Evolutionary conservation across 2,797 vertebrate species (phyloP).

Genomic region (Cyprinella venusta): DNA sequence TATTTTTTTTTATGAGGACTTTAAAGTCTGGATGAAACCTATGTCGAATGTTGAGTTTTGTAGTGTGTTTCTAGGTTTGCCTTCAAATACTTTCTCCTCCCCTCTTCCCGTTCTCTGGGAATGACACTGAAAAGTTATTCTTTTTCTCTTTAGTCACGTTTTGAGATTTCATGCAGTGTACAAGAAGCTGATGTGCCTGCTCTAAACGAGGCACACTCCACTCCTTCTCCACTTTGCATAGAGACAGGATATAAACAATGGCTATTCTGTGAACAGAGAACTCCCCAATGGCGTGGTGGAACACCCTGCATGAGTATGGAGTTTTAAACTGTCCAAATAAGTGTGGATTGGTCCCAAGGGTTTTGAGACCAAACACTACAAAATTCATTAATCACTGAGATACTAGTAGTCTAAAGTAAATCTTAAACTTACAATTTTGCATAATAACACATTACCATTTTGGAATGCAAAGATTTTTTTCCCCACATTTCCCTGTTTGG

Average conservation of each 20-base stretch:
- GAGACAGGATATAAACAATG: conserved; percentile 57
- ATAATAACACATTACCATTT: not conserved
- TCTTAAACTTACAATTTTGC: not conserved
- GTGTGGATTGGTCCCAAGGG: not conserved
- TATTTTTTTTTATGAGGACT: no score
- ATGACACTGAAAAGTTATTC: not conserved
- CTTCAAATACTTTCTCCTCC: not conserved
- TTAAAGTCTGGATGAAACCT: no score
- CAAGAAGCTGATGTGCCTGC: conserved; percentile 9
- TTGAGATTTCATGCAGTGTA: not conserved
- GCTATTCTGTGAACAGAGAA: conserved; percentile 57
- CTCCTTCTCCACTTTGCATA: conserved; percentile 46
- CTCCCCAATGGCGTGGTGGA: conserved; percentile 31
- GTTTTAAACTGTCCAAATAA: not conserved
- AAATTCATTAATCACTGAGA: not conserved
- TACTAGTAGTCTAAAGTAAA: not conserved
- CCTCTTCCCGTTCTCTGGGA: not conserved
- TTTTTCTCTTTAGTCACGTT: not conserved
- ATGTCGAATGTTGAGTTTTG: no score
- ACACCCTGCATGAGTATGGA: conserved; percentile 16
- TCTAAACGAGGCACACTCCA: not conserved
- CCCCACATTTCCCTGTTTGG: not conserved
- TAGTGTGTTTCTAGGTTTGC: not conserved
- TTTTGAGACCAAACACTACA: not conserved
- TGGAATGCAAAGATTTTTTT: not conserved